Evolutionary conservation across 2,113 vertebrate genomes (phyloP).

Genomic region (Hydrolagus affinis): DNA sequence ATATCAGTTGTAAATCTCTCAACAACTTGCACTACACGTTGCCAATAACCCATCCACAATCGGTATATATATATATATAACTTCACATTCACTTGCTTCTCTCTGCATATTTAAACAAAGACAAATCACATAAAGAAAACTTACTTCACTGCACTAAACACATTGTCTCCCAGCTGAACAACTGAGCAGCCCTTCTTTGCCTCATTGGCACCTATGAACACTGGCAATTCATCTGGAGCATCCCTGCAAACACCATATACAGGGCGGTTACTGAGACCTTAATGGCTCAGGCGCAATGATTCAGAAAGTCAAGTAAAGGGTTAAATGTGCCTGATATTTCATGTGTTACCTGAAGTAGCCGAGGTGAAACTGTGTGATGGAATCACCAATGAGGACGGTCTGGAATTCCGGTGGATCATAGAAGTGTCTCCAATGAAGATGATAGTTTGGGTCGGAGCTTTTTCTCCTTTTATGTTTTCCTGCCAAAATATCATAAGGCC

Average conservation of each 20-base stretch:
- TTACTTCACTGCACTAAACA: conserved; percentile 89
- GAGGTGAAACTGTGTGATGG: conserved; percentile 76
- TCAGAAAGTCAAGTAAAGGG: no score
- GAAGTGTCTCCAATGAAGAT: conserved; percentile 87
- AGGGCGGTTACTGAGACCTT: conserved; percentile 27
- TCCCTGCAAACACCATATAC: conserved; percentile 60
- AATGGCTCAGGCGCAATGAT: no score
- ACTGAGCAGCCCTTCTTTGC: conserved; percentile 76
- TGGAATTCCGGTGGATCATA: conserved; percentile 96
- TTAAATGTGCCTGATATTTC: neutral
- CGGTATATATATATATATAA: no score
- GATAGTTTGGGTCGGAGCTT: conserved; percentile 61
- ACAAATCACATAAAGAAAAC: conserved; percentile 39
- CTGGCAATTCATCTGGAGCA: conserved; percentile 75
- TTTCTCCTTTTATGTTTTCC: conserved; percentile 68
- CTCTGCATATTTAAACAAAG: neutral
- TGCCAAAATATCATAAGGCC: conserved; percentile 84
- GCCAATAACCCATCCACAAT: no score
- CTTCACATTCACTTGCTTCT: neutral
- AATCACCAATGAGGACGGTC: conserved; percentile 71
- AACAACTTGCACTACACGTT: no score
- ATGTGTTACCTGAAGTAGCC: conserved; percentile 86
- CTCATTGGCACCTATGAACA: conserved; percentile 81
- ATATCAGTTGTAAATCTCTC: no score
- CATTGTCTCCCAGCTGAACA: conserved; percentile 77